Base-by-base conservation (phyloP, 2,888 invertebrate species). In the Eilema sororculum region DNA sequence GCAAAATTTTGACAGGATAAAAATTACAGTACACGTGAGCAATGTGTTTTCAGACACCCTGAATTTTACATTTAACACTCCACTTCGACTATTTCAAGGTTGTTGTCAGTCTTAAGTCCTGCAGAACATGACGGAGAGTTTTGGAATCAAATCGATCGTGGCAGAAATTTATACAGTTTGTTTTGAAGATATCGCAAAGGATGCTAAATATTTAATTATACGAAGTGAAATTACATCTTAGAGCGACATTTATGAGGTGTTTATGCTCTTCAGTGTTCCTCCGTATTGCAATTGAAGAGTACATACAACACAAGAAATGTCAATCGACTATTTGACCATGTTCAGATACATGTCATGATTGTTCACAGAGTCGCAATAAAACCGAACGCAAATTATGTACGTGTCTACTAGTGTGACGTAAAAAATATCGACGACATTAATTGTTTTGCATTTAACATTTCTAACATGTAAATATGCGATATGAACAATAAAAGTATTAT, bases 61-160 rank as follows among this genome's bases (percentile, higher is more conserved):
- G 87, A 66, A 71, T 69, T 80, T 85, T 84, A 83, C 80, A 83
- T 79, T 82, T 83, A 83, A 87, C 82, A 87, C 85, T 89, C 80
- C 80, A 86, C 78, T 82, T 85, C 81, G 82, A 89, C 87, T 88
- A 89, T 88, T 88, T 85, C 82, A 85, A 84, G 83, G 84, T 84
- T 89, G 86, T 87, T 85, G 90, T 93, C 92, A 94, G 94, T 93
- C 93, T 93, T 93, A 87, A 87, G 87, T 88, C 89, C 89, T 87
- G 87, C 86, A 84, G 81, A 80, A 85, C 78, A 81, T 81, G 84
- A 81, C 83, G 82, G 82, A 84, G 81, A 86, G 67, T 78, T 79
- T 75, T 78, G 69, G 68, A 76, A 81, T 77, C 77, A 76, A 83
- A 82, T 77, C 78, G 83, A 82, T 77, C 78, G 84, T 81, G 83